Percentiles rank a stretch among this genome's conserved stretches.
Conservation (phyloP, 2,888 invertebrate species). For the Rhingia rostrata region DNA sequence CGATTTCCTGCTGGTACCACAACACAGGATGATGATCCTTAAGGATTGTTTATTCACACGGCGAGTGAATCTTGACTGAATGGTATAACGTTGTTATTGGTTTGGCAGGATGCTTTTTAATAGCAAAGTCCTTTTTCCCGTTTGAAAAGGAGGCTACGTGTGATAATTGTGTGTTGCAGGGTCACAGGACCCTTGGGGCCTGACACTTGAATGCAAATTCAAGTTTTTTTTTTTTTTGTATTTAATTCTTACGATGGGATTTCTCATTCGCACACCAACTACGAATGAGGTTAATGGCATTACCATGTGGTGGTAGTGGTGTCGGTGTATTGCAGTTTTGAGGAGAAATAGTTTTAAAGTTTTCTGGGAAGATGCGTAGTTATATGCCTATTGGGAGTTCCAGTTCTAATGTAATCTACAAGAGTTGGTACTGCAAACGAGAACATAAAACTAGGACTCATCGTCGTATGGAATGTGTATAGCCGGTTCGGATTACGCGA, state of each 20-base stretch:
- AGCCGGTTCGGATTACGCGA: too few species aligned
- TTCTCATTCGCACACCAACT: not conserved
- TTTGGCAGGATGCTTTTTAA: slow-evolving; percentile 24
- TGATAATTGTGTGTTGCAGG: slow-evolving; percentile 20
- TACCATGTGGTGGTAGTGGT: not conserved
- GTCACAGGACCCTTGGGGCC: slow-evolving; percentile 7
- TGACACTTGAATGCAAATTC: not conserved
- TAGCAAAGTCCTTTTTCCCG: slow-evolving; percentile 13
- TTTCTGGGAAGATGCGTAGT: not conserved
- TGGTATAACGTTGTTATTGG: not conserved
- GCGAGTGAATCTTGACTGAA: slow-evolving; percentile 37
- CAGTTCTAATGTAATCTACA: too few species aligned
- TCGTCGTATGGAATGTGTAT: too few species aligned
- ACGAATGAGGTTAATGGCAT: slow-evolving; percentile 52
- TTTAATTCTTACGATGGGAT: not conserved
- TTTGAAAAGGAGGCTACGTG: not conserved
- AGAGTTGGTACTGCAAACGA: too few species aligned
- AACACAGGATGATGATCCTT: slow-evolving; percentile 47
- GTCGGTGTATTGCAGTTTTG: not conserved
- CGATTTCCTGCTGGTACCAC: slow-evolving; percentile 39
- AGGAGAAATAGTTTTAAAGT: not conserved
- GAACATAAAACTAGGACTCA: too few species aligned
- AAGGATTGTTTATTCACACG: slow-evolving; percentile 51
- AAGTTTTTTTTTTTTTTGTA: not conserved
- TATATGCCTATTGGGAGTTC: not conserved